Evolutionary conservation across 2,113 vertebrate species (phyloP).

Genomic region (Varanus salvator): DNA sequence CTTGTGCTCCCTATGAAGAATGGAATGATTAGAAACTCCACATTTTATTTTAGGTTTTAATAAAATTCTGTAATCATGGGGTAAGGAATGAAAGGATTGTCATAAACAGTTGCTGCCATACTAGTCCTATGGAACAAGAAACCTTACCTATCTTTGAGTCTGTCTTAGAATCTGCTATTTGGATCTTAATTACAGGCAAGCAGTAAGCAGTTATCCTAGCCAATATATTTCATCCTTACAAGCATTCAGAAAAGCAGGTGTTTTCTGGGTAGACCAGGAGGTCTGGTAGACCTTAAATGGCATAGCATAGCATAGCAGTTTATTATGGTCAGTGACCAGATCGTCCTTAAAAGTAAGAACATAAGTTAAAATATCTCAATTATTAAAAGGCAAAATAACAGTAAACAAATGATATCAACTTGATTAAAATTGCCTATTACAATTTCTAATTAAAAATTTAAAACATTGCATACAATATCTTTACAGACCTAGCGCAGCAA

Average conservation of each 20-base stretch:
- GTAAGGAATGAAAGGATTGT: neutral
- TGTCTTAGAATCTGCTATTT: neutral
- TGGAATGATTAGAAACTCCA: neutral
- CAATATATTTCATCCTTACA: neutral
- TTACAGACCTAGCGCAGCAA: too few relatives aligned
- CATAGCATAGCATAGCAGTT: too few relatives aligned
- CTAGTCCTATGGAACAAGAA: neutral
- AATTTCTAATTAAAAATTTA: too few relatives aligned
- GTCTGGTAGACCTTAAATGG: neutral
- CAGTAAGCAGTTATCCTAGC: neutral
- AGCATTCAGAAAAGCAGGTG: neutral
- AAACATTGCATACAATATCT: too few relatives aligned
- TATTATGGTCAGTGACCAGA: too few relatives aligned
- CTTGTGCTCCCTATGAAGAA: neutral
- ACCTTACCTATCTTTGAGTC: neutral
- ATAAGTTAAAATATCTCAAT: too few relatives aligned
- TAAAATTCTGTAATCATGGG: neutral
- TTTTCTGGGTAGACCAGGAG: neutral
- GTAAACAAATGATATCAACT: too few relatives aligned
- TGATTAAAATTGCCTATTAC: too few relatives aligned
- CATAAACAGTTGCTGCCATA: neutral
- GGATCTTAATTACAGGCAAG: neutral
- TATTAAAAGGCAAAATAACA: too few relatives aligned
- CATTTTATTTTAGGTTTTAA: neutral
- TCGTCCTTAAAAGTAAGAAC: too few relatives aligned